These are phyloP conservation scores for Cheracebus regulus DNA, from an alignment of 2,797 vertebrate genomes.

Conservation along the genomic window DNA sequence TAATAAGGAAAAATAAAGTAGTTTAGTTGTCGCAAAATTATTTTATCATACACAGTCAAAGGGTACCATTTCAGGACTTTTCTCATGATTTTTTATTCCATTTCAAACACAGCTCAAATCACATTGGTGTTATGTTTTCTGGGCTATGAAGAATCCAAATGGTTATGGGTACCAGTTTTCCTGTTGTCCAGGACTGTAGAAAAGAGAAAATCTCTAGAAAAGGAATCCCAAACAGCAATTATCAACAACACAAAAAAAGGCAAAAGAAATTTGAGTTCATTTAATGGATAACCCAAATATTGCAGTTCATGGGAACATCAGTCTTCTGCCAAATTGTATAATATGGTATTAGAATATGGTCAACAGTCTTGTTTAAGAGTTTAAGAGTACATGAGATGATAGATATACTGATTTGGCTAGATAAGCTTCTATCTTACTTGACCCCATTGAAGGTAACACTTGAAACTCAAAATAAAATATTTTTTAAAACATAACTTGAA, in stretches of 20 bases:
- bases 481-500: neutral
- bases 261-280: neutral
- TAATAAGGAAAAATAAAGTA: neutral
- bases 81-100: neutral
- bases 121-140: neutral
- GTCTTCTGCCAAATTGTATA: neutral
- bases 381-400: neutral
- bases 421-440: neutral
- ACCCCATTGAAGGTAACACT: neutral
- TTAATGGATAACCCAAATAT: neutral
- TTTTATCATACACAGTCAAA: neutral
- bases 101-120: neutral
- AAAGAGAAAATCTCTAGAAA: neutral
- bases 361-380: neutral
- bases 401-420: neutral
- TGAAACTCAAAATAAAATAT: neutral
- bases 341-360: neutral
- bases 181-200: neutral
- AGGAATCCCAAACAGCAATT: neutral
- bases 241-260: neutral
- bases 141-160: neutral
- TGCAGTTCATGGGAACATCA: neutral
- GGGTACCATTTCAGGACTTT: neutral
- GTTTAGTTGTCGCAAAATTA: neutral
- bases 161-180: neutral